A percentile compares a stretch with the other conserved stretches of the same genome.
These are phyloP conservation scores for Lasioglossum vierecki DNA, from an alignment of 2,888 invertebrate species.

Conservation along the genomic window DNA sequence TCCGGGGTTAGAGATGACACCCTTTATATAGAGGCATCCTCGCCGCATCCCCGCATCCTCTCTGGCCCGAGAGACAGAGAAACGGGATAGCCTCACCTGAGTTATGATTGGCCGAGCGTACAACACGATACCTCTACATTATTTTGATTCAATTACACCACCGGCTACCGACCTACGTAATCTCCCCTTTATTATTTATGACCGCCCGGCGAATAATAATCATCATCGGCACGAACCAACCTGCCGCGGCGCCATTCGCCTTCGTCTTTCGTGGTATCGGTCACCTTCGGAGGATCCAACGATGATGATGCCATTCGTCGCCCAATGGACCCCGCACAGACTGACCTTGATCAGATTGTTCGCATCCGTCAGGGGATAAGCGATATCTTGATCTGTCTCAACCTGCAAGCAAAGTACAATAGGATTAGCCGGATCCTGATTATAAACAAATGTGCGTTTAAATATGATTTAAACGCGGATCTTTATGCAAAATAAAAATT, in stretches of 20 bases:
- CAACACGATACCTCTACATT: constrained; percentile 81
- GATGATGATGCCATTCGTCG: background rate
- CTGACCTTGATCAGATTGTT: background rate
- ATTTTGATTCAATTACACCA: constrained; percentile 82
- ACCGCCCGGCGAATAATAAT: constrained; percentile 72
- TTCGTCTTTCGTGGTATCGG: background rate
- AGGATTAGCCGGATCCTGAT: too few relatives aligned
- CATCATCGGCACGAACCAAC: constrained; percentile 37
- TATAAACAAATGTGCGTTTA: too few relatives aligned
- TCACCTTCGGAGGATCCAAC: background rate
- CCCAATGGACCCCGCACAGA: background rate
- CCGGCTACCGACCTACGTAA: constrained; percentile 76
- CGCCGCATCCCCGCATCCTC: constrained; percentile 74
- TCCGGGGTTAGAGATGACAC: constrained; percentile 79
- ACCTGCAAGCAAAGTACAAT: too few relatives aligned
- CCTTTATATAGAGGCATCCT: constrained; percentile 81
- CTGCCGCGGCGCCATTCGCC: background rate
- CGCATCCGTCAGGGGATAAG: too few relatives aligned
- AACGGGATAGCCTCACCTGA: constrained; percentile 76
- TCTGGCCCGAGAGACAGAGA: constrained; percentile 34
- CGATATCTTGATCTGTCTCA: too few relatives aligned
- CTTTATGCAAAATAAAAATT: too few relatives aligned
- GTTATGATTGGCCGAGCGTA: constrained; percentile 80
- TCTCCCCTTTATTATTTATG: constrained; percentile 78
- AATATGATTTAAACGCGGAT: too few relatives aligned